These are phyloP conservation scores for Papilio glaucus DNA, from an alignment of 1,140 invertebrate genomes.

Conservation along the genomic window DNA sequence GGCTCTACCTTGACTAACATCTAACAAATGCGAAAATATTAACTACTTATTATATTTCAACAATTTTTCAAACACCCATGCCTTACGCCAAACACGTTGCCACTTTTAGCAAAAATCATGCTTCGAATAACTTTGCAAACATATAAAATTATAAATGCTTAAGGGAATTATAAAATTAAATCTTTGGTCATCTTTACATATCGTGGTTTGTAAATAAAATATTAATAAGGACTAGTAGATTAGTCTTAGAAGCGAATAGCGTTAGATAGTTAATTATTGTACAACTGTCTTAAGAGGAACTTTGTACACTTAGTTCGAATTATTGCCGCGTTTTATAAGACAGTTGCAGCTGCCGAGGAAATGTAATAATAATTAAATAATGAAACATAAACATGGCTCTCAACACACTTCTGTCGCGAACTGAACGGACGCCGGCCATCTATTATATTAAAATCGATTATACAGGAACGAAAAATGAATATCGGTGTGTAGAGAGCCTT, in stretches of 20 bases:
- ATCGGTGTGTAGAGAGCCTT: constrained; percentile 56
- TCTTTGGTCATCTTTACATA: constrained; percentile 32
- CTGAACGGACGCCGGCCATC: not conserved
- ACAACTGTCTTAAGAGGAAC: constrained; percentile 58
- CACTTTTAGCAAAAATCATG: constrained; percentile 14
- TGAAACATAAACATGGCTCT: constrained; percentile 50
- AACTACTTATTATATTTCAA: constrained; percentile 17
- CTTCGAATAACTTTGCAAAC: constrained; percentile 22
- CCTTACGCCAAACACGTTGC: too few species aligned
- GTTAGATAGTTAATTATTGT: constrained; percentile 39
- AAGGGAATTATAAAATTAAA: constrained; percentile 30
- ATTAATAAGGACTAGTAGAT: constrained; percentile 46
- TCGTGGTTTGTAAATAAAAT: constrained; percentile 36
- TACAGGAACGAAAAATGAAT: constrained; percentile 65
- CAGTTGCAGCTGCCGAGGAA: constrained; percentile 45
- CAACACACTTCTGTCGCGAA: constrained; percentile 33
- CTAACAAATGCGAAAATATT: constrained; percentile 16
- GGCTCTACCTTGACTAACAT: constrained; percentile 12
- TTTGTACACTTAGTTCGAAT: constrained; percentile 54
- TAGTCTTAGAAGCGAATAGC: constrained; percentile 52
- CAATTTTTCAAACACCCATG: constrained; percentile 27
- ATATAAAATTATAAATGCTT: constrained; percentile 32
- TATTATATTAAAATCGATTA: not conserved
- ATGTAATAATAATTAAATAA: constrained; percentile 48
- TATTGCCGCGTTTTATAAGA: constrained; percentile 57